Evolutionary conservation across 2,797 vertebrate species (phyloP), one percentile per base, ranked within the genome.

Genomic region (Paguma larvata): DNA sequence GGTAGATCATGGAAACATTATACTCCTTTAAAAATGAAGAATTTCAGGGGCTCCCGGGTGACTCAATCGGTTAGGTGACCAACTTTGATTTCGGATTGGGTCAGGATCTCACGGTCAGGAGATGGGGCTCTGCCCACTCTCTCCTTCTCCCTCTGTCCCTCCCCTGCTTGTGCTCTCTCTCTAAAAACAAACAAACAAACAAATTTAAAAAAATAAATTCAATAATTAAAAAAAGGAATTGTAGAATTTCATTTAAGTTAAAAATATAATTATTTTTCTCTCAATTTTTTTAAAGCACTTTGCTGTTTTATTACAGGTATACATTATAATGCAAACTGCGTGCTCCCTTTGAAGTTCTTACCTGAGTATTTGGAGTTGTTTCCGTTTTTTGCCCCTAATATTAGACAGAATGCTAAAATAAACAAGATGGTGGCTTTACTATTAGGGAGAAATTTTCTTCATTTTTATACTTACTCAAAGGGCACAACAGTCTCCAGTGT

Each of bases 191-290:
- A 59, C 23, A 59, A 59, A 23, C 23, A 59, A 23, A 23, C 10
- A 59, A 59, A 53, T 18, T 59, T 23, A 23, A 59, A 59, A 59
- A 23, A 23, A 23, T 59, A 23, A 59, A 59, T 23, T 23, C 38
- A 38, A 38, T 38, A 59, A 59, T 59, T 59, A 59, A 80, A 80
- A 91, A 84, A 16, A 94, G 91, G 56, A 88, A 67, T 70, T 82
- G 13, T 7, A 78, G 19, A 73, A 73, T 93, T 95, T 91, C 19
- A 87, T 72, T 96, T 85, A 94, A 91, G 72, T 86, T 87, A 51
- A 48, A 93, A 67, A 89, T 86, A 48, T 23, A 70, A 67, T 68
- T 87, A 51, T 91, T 90, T 94, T 63, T 16, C 25, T 89, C 38
- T n/a, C 63, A 77, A 38, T 46, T 82, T 80, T 82, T 80, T 85